A percentile compares a stretch with the other conserved stretches of the same genome.
These are phyloP conservation scores for Pseudochaenichthys georgianus DNA, from an alignment of 2,797 vertebrate species.

Conservation along the genomic window DNA sequence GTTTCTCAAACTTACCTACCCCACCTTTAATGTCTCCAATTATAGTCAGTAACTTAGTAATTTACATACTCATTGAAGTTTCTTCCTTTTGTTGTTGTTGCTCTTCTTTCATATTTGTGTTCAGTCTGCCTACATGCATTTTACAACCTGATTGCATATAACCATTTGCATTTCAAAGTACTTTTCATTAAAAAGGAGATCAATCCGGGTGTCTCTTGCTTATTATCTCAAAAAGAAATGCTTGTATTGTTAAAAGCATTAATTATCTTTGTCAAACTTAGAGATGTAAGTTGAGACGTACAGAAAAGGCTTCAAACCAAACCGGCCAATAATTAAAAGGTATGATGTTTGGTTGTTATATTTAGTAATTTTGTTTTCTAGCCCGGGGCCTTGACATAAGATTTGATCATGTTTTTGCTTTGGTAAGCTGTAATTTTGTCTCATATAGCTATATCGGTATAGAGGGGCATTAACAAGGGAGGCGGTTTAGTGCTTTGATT, in stretches of 20 bases:
- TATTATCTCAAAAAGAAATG: background rate
- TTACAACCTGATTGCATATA: background rate
- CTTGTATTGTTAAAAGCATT: background rate
- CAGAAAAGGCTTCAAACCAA: background rate
- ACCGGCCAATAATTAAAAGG: background rate
- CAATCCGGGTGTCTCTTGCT: background rate
- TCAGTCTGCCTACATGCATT: background rate
- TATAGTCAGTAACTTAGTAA: background rate
- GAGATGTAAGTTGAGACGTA: background rate
- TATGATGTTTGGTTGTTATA: background rate
- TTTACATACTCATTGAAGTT: background rate
- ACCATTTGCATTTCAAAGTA: constrained; percentile 18
- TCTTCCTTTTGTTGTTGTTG: background rate
- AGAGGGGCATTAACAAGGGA: background rate
- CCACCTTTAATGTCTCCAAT: background rate
- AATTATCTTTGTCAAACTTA: background rate
- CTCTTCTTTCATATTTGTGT: background rate
- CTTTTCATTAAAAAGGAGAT: background rate
- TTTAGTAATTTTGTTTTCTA: background rate
- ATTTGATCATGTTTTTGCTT: background rate
- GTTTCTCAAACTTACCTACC: too few relatives aligned
- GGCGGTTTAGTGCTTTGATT: constrained; percentile 11
- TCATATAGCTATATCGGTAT: background rate
- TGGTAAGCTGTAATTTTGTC: constrained; percentile 1
- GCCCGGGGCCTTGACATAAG: background rate